A percentile compares a stretch with the other conserved stretches of the same genome.
Conservation (phyloP, 2,888 invertebrate genomes). For the Reticulitermes lucifugus region DNA sequence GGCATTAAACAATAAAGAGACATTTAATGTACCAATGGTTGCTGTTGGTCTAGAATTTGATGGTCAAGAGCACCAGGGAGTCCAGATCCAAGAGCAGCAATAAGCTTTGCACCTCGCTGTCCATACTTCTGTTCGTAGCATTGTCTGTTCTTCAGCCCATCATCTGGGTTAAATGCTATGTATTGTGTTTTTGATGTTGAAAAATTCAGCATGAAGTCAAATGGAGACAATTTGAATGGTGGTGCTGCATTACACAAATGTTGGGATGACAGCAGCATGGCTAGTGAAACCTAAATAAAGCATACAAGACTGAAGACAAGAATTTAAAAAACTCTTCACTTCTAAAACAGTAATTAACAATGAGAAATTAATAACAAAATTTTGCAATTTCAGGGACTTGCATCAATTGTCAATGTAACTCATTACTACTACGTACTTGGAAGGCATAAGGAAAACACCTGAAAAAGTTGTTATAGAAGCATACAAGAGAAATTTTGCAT, state of each 20-base stretch:
- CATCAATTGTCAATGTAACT: too few relatives aligned
- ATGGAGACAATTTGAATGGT: not conserved
- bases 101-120: slow-evolving; percentile 34
- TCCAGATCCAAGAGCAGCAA: slow-evolving; percentile 37
- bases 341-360: too few relatives aligned
- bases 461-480: too few relatives aligned
- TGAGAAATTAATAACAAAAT: too few relatives aligned
- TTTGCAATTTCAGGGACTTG: too few relatives aligned
- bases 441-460: too few relatives aligned
- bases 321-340: too few relatives aligned
- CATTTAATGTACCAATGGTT: not conserved
- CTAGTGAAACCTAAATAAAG: not conserved
- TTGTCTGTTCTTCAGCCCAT: slow-evolving; percentile 54
- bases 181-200: slow-evolving; percentile 5
- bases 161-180: slow-evolving; percentile 54
- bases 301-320: too few relatives aligned
- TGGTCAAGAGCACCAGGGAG: not conserved
- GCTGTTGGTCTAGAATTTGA: not conserved
- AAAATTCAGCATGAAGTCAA: not conserved
- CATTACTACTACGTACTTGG: too few relatives aligned
- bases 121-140: slow-evolving; percentile 56
- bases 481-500: too few relatives aligned
- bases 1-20: too few relatives aligned
- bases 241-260: not conserved
- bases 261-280: not conserved